Evolutionary conservation across 53 echinoderm and acorn worm genomes (phyloP), one percentile per base, ranked within the genome.

Genomic region (Crossaster papposus): DNA sequence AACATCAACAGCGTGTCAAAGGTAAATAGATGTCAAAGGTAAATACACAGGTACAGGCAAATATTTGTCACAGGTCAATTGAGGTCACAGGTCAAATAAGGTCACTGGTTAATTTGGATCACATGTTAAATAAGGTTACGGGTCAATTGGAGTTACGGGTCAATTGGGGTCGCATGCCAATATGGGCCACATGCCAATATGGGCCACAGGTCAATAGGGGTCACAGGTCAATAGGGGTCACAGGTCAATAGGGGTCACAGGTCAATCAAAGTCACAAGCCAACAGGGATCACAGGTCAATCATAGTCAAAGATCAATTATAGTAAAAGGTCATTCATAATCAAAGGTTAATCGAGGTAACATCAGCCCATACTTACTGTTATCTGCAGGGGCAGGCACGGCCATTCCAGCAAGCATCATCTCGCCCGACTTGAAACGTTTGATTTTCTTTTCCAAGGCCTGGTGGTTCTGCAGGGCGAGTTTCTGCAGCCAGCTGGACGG

Each of bases 401-500:
- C 17, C 51, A 95, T 85, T 0, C 96, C 96, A 62, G 71, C 89
- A 7, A 96, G 90, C 86, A 92, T 92, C 81, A 94, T 77, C 31
- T 96, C 96, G 2, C 82, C 83, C 0, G 96, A 93, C 64, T 89
- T 89, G 68, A 92, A 85, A 51, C 96, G 77, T 85, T 94, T 92
- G 64, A 96, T 87, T 58, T 92, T 94, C 53, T 83, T 92, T 78
- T 89, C 85, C 2, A 92, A 58, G 17, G 94, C 94, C 34, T 94
- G 94, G 50, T 91, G 80, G 78, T 94, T 94, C 81, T 93, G 92
- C 51, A 96, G 70, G 50, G 91, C 93, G 11, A 92, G 85, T 76
- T 94, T 64, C 87, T 94, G 91, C 24, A 92, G 64, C 94, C 96
- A 96, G 20, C 85, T 30, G 26, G 96, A 92, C 26, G 96, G 96